Evolutionary conservation across 2,797 vertebrate genomes (phyloP).

Genomic region (Molossus molossus): DNA sequence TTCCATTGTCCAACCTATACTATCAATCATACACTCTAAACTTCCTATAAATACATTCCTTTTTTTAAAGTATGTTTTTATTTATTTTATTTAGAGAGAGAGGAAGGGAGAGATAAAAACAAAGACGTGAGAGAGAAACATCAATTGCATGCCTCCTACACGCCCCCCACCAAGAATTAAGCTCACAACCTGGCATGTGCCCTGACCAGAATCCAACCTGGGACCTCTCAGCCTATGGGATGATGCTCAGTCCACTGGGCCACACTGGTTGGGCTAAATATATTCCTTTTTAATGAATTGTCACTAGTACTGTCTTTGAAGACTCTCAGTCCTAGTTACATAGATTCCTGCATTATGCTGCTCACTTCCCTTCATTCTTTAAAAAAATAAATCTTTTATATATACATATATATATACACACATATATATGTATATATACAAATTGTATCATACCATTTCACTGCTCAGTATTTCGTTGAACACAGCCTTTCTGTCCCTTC

Average conservation of each 20-base stretch:
- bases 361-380: neutral
- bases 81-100: too few relatives aligned
- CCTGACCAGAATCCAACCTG: too few relatives aligned
- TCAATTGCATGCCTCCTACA: too few relatives aligned
- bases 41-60: neutral
- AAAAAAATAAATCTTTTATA: slow-evolving; percentile 19
- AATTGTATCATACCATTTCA: neutral
- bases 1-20: neutral
- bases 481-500: neutral
- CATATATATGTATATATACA: neutral
- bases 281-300: neutral
- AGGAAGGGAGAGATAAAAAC: too few relatives aligned
- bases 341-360: neutral
- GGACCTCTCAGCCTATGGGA: too few relatives aligned
- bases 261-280: neutral
- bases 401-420: neutral
- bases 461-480: neutral
- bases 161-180: too few relatives aligned
- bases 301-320: neutral
- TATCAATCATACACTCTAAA: neutral
- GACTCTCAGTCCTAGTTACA: neutral
- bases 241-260: too few relatives aligned
- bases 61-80: neutral
- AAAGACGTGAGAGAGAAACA: too few relatives aligned
- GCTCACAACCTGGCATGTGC: too few relatives aligned